phyloP scores from a whole-genome alignment of 2,888 invertebrate species.

The Neoascia interrupta region DNA sequence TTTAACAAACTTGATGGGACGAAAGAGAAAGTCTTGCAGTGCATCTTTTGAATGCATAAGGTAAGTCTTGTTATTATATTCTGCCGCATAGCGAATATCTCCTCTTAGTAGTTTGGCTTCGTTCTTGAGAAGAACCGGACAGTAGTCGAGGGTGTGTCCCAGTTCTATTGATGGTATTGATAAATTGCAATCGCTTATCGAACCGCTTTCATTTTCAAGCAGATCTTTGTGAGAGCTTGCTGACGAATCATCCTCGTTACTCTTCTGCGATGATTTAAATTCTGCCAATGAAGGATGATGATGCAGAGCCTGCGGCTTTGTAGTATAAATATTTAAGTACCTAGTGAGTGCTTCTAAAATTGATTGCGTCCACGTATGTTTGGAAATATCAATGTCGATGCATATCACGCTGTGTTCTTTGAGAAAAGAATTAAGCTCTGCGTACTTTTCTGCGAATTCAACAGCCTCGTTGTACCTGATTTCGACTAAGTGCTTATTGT shows the following conservation, averaged over 20 bases:
- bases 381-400: slow-evolving; percentile 38
- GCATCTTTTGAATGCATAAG: slow-evolving; percentile 81
- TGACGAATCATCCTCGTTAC: neutral
- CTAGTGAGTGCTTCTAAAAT: slow-evolving; percentile 1
- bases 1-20: slow-evolving; percentile 81
- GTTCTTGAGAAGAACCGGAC: slow-evolving; percentile 83
- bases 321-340: slow-evolving; percentile 15
- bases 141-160: slow-evolving; percentile 83
- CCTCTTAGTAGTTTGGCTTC: slow-evolving; percentile 83
- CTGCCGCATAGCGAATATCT: slow-evolving; percentile 81
- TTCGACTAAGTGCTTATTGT: slow-evolving; percentile 75
- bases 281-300: neutral
- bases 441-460: slow-evolving; percentile 53
- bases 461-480: neutral
- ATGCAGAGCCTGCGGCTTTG: neutral
- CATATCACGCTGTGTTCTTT: slow-evolving; percentile 66
- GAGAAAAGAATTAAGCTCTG: slow-evolving; percentile 72
- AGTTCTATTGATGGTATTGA: too few relatives aligned
- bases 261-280: neutral
- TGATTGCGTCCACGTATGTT: slow-evolving; percentile 19
- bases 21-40: slow-evolving; percentile 80
- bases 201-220: neutral
- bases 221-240: neutral
- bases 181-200: too few relatives aligned
- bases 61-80: slow-evolving; percentile 82